Evolutionary conservation across 2,113 vertebrate genomes (phyloP), one percentile per base, ranked within the genome.

Genomic region (Notothenia coriiceps): DNA sequence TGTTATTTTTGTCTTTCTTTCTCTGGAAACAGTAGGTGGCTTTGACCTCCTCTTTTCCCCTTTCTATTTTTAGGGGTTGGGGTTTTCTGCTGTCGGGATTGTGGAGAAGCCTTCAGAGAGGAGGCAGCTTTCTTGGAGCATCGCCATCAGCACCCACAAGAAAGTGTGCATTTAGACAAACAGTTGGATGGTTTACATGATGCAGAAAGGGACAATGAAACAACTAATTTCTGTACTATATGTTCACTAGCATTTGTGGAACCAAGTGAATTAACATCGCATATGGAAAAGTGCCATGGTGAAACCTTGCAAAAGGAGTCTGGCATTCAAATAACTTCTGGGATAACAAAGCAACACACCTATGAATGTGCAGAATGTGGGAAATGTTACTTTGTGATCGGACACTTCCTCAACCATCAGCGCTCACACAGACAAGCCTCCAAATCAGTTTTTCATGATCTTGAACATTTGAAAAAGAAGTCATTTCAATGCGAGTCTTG

Each of bases 361-460:
- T 95, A 91, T 59, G 84, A 93, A 83, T 96, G 95, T 83, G 56
- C 76, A 57, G 94, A 95, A 35, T 96, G 95, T 79, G 94, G 94
- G 18, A 95, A 95, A 79, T 90, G 85, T 10, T 96, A 93, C 44
- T 50, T 60, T 8, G 75, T 88, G 29, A 18, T 93, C 2, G 95
- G 94, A 64, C 90, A 94, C 77, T 94, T 93, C 70, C 93, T 96
- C 50, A 96, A 95, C 83, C 95, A 96, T 86, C 87, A 93, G 77
- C 94, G 94, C 15, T 91, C 92, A 33, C 95, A 95, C 90, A 90
- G 82, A 62, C 88, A 89, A 74, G 91, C 95, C 51, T 90, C 93
- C 20, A 95, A 95, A 80, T 95, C 95, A 3, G 82, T 95, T 71
- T 94, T 94, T 82, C 86, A 94, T 56, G 90, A 95, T 71, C 83